These are phyloP conservation scores for Hylyphantes graminicola DNA, from an alignment of 1,140 invertebrate genomes.

Conservation along the genomic window DNA sequence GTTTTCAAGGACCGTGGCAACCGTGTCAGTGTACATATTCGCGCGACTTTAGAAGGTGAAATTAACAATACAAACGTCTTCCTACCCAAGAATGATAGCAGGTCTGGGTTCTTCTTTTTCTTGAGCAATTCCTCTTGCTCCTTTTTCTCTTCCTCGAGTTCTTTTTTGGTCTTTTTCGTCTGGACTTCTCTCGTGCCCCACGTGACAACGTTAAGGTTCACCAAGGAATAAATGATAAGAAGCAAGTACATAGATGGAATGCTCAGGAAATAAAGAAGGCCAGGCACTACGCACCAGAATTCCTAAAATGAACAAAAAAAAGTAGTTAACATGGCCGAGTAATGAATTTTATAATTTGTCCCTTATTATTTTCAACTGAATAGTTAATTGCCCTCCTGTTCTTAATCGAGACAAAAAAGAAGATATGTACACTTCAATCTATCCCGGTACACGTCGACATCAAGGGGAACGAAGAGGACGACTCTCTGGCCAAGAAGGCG, in stretches of 20 bases:
- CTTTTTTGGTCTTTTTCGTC: constrained; percentile 65
- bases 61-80: not conserved
- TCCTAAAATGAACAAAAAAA: constrained; percentile 70
- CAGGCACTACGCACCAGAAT: constrained; percentile 96
- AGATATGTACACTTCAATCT: too few relatives aligned
- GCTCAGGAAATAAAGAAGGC: constrained; percentile 93
- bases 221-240: constrained; percentile 96
- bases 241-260: constrained; percentile 99
- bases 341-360: too few relatives aligned
- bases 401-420: too few relatives aligned
- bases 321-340: not conserved
- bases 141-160: constrained; percentile 69
- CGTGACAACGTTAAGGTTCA: constrained; percentile 97
- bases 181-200: constrained; percentile 98
- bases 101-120: constrained; percentile 84
- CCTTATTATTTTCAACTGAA: too few relatives aligned
- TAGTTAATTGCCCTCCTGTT: too few relatives aligned
- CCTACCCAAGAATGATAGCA: constrained; percentile 77
- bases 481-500: too few relatives aligned
- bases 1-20: too few relatives aligned
- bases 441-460: too few relatives aligned
- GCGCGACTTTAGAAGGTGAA: too few relatives aligned
- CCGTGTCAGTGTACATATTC: too few relatives aligned
- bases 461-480: too few relatives aligned
- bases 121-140: constrained; percentile 83